Base-by-base conservation (phyloP, 2,797 vertebrate species). In the Danio choprae region DNA sequence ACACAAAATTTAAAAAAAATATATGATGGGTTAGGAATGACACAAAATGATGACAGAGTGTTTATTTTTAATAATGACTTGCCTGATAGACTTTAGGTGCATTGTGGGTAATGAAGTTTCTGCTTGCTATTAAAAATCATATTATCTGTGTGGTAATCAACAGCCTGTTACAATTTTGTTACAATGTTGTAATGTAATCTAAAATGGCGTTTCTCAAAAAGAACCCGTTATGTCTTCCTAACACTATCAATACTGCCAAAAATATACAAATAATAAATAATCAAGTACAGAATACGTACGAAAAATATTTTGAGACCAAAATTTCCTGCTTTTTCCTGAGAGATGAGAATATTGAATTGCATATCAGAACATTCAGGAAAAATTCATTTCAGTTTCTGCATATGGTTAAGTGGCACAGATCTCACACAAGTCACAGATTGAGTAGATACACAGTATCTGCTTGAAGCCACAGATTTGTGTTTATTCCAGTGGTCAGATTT, bases 241-340 rank as follows among this genome's bases (percentile, higher is more conserved):
- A 59, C n/a, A 62, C 40, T 75, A 72, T 44, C 69, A 75, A 84
- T 82, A 84, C 83, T 75, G 83, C 43, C 29, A 74, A 68, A 79
- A 79, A 80, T 64, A 81, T 73, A 84, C 74, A 81, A 43, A 79
- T 20, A 86, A 86, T 84, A 86, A 86, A 86, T 86, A 83, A 82
- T 59, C 38, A 46, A 76, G 51, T 63, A 75, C 51, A 64, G 15
- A 64, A 16, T n/a, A 50, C 8, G 9, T 20, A 46, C 15, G 43
- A 48, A 46, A 67, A 29, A 51, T 36, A 58, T 10, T 7, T n/a
- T 22, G 38, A 60, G 53, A 12, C 10, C 43, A 50, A 40, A 15
- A 48, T 50, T 50, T 13, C 58, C 9, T 74, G 74, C 63, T 70
- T 77, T n/a, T 77, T 84, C 80, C 82, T 84, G 82, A 84, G 85